Evolutionary conservation across 2,888 invertebrate genomes (phyloP).

Genomic region (Patella caerulea): DNA sequence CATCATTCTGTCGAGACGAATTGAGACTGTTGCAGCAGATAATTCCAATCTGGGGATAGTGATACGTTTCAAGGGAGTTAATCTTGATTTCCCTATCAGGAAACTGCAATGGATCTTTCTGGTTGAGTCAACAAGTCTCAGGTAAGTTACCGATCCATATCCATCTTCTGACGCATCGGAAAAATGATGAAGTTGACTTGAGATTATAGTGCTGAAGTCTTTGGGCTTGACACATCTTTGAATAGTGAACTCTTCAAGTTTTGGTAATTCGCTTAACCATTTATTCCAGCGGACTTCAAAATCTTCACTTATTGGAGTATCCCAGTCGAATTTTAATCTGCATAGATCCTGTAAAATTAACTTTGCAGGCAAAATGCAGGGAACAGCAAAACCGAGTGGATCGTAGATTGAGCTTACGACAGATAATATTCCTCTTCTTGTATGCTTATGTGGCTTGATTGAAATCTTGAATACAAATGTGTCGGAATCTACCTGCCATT

Average conservation of each 20-base stretch:
- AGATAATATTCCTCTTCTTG: slow-evolving; percentile 27
- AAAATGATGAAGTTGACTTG: slow-evolving; percentile 29
- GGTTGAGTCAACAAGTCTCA: not conserved
- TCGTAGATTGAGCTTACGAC: too few species aligned
- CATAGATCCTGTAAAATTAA: slow-evolving; percentile 32
- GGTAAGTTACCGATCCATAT: not conserved
- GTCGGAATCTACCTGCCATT: slow-evolving; percentile 26
- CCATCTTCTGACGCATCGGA: slow-evolving; percentile 20
- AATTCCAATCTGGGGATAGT: not conserved
- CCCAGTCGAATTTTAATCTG: slow-evolving; percentile 25
- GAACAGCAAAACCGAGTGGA: too few species aligned
- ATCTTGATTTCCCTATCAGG: not conserved
- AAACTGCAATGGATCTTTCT: not conserved
- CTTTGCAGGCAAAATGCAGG: slow-evolving; percentile 18
- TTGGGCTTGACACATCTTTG: slow-evolving; percentile 20
- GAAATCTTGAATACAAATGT: slow-evolving; percentile 20
- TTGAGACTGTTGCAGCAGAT: not conserved
- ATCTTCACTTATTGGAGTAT: slow-evolving; percentile 25
- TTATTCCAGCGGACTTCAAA: slow-evolving; percentile 25
- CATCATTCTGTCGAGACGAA: not conserved
- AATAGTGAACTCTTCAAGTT: not conserved
- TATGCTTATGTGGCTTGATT: slow-evolving; percentile 8
- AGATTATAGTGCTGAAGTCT: slow-evolving; percentile 13
- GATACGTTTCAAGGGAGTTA: not conserved
- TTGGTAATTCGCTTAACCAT: slow-evolving; percentile 18